Conservation (phyloP, 2,113 vertebrate species). For the Mesoclemmys tuberculata region DNA sequence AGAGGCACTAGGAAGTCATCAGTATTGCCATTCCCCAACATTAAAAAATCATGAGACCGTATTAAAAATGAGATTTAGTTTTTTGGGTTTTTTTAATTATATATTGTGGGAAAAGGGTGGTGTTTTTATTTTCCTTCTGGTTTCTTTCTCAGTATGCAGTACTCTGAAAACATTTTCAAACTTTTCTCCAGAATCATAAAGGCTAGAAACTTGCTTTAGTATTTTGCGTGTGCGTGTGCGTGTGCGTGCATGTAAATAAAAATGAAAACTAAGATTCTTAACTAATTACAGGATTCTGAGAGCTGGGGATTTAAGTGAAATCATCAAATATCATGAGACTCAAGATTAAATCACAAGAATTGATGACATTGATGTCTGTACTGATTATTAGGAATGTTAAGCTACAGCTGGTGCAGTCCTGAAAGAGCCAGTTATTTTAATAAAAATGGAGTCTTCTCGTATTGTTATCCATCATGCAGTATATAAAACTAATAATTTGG, state of each 20-base stretch:
- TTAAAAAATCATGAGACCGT: not conserved
- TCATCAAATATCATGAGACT: too few relatives aligned
- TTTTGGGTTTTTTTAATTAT: too few relatives aligned
- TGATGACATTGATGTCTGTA: fast-evolving
- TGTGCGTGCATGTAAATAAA: too few relatives aligned
- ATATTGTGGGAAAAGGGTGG: too few relatives aligned
- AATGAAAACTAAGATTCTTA: too few relatives aligned
- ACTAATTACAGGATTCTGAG: too few relatives aligned
- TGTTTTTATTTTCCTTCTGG: not conserved
- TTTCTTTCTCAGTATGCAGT: not conserved
- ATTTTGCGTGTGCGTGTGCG: too few relatives aligned
- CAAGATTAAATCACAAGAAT: not conserved
- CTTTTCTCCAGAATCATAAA: not conserved
- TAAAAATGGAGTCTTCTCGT: not conserved
- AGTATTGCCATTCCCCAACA: not conserved
- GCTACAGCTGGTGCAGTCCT: not conserved
- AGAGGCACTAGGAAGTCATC: not conserved
- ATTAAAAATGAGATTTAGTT: not conserved
- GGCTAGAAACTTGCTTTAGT: not conserved
- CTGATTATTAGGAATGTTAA: not conserved
- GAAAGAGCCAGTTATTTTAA: not conserved
- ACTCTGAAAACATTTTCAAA: not conserved
- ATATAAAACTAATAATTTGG: not conserved
- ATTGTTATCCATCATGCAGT: not conserved
- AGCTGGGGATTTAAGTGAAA: too few relatives aligned